These are phyloP conservation scores for Pollimyrus isidori DNA, from an alignment of 2,113 vertebrate genomes.

Conservation along the genomic window DNA sequence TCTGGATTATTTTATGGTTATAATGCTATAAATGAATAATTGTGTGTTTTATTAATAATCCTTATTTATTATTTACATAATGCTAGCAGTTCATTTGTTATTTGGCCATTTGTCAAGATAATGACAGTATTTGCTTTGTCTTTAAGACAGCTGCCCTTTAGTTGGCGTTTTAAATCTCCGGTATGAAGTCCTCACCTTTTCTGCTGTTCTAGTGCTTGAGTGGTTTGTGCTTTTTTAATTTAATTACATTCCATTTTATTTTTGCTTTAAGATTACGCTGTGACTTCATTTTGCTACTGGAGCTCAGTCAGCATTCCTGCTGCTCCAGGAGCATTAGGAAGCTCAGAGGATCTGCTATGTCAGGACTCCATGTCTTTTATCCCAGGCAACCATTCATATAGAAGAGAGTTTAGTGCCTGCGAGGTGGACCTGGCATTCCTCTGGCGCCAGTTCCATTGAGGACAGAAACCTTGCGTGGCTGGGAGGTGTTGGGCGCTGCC, in stretches of 20 bases:
- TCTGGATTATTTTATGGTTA: background rate
- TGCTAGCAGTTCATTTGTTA: background rate
- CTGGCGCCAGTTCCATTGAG: background rate
- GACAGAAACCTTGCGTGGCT: background rate
- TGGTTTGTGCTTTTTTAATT: background rate
- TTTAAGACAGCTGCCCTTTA: background rate
- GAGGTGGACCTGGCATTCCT: background rate
- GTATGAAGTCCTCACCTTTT: background rate
- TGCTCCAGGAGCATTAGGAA: background rate
- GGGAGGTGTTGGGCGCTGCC: background rate
- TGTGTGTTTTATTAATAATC: background rate
- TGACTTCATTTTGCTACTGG: background rate
- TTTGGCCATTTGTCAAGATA: background rate
- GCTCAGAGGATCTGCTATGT: background rate
- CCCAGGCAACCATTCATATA: background rate
- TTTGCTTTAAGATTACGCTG: background rate
- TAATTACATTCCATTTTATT: background rate
- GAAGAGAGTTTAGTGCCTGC: background rate
- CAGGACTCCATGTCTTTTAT: background rate
- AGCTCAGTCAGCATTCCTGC: background rate
- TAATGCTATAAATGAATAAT: background rate
- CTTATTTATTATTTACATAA: background rate
- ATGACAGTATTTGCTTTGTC: background rate
- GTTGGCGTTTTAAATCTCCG: background rate
- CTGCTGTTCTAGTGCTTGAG: background rate